Percentiles rank a stretch among this genome's conserved stretches.
Conservation (phyloP, 2,797 vertebrate species). For the Cyprinodon diabolis region DNA sequence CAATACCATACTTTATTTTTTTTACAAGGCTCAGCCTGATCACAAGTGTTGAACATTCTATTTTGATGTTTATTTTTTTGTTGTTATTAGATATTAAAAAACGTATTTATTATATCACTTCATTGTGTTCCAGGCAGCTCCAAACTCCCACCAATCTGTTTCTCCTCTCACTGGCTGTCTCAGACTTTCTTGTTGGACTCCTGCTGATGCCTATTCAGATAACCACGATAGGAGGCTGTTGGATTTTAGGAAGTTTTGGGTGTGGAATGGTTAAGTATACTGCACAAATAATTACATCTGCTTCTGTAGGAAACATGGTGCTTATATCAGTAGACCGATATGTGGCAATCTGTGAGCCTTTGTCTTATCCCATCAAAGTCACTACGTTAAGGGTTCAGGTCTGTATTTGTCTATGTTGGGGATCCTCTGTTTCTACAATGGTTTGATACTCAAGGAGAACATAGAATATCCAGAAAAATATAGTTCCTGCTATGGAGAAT, state of each 20-base stretch:
- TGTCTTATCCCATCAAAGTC: constrained; percentile 35
- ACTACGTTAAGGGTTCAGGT: constrained; percentile 28
- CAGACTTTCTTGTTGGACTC: constrained; percentile 54
- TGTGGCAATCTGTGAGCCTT: constrained; percentile 51
- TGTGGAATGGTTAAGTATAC: constrained; percentile 38
- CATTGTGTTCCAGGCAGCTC: constrained; percentile 48
- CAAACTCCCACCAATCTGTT: constrained; percentile 58
- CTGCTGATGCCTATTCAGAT: constrained; percentile 44
- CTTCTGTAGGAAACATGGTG: constrained; percentile 51
- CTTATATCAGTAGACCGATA: constrained; percentile 55
- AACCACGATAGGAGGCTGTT: constrained; percentile 39
- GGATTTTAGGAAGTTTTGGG: constrained; percentile 51
- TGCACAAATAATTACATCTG: constrained; percentile 24
- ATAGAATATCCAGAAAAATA: constrained; percentile 25
- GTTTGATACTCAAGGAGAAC: constrained; percentile 4
- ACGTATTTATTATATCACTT: too few relatives aligned
- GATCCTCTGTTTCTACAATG: constrained; percentile 13
- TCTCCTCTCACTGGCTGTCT: constrained; percentile 56
- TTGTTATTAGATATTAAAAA: too few relatives aligned
- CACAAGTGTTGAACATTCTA: too few relatives aligned
- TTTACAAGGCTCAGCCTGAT: too few relatives aligned
- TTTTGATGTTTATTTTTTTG: too few relatives aligned
- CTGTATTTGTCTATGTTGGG: constrained; percentile 55
- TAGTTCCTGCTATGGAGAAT: constrained; percentile 54
- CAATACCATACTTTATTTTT: background rate